Evolutionary conservation across 2,888 invertebrate genomes (phyloP).

Genomic region (Adela reaumurella): DNA sequence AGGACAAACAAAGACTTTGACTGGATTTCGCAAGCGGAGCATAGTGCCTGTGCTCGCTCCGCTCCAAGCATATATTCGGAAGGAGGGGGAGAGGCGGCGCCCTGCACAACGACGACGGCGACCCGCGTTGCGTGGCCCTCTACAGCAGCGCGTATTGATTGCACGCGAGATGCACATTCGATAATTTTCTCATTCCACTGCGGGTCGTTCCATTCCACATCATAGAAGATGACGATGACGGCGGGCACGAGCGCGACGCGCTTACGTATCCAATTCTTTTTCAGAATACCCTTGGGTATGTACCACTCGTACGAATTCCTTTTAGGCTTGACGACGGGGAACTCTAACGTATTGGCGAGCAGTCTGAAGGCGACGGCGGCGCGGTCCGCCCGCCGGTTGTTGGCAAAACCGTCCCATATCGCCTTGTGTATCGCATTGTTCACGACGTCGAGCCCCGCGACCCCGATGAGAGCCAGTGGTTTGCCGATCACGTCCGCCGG

Average conservation of each 20-base stretch:
- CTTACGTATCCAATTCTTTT: constrained; percentile 93
- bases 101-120: constrained; percentile 88
- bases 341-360: constrained; percentile 78
- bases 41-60: constrained; percentile 87
- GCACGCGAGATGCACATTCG: constrained; percentile 88
- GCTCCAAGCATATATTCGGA: constrained; percentile 83
- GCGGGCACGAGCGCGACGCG: constrained; percentile 87
- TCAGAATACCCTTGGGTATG: constrained; percentile 89
- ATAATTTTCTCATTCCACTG: constrained; percentile 93
- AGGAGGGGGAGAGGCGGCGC: constrained; percentile 70
- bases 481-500: constrained; percentile 81
- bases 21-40: constrained; percentile 87
- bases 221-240: constrained; percentile 91
- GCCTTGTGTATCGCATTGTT: constrained; percentile 85
- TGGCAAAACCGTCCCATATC: constrained; percentile 90
- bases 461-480: constrained; percentile 82
- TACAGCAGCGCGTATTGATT: constrained; percentile 71
- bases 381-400: constrained; percentile 76
- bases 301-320: constrained; percentile 93
- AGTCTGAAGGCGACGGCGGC: constrained; percentile 81
- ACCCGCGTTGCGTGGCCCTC: constrained; percentile 73
- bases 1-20: constrained; percentile 90
- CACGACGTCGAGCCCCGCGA: constrained; percentile 82
- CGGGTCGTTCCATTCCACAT: constrained; percentile 95
- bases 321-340: constrained; percentile 83